phyloP scores from a whole-genome alignment of 2,113 vertebrate species.

The Ginglymostoma cirratum region DNA sequence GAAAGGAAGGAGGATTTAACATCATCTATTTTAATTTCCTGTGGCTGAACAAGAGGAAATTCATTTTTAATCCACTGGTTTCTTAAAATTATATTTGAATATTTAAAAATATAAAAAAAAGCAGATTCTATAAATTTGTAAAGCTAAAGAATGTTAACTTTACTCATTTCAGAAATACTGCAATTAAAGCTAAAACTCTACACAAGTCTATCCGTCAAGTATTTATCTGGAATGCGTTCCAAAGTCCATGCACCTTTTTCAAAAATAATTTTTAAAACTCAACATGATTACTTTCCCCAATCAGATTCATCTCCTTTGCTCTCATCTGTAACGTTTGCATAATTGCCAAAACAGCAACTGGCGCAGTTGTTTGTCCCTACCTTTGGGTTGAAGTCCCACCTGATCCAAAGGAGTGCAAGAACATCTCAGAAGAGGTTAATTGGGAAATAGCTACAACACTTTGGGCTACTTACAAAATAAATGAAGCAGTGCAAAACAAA shows the following conservation, averaged over 20 bases:
- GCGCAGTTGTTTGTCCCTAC: too few relatives aligned
- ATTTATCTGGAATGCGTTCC: not conserved
- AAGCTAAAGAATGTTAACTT: not conserved
- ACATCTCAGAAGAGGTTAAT: too few relatives aligned
- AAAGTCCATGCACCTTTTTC: not conserved
- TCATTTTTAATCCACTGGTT: not conserved
- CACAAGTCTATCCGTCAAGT: not conserved
- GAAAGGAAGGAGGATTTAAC: constrained; percentile 68
- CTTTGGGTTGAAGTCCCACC: too few relatives aligned
- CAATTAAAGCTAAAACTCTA: not conserved
- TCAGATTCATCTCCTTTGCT: not conserved
- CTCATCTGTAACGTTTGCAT: not conserved
- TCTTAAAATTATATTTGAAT: not conserved
- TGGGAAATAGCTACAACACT: not conserved
- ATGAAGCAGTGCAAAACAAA: not conserved
- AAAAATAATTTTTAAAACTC: not conserved
- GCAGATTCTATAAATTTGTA: not conserved
- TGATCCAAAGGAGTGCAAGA: too few relatives aligned
- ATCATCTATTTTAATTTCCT: constrained; percentile 58
- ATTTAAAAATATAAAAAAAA: not conserved
- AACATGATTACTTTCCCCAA: not conserved
- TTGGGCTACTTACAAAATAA: not conserved
- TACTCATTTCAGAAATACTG: not conserved
- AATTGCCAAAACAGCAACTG: not conserved
- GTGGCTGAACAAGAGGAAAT: constrained; percentile 52